Evolutionary conservation across 1,140 invertebrate species (phyloP), one percentile per base, ranked within the genome.

Genomic region (Nymphalis io): DNA sequence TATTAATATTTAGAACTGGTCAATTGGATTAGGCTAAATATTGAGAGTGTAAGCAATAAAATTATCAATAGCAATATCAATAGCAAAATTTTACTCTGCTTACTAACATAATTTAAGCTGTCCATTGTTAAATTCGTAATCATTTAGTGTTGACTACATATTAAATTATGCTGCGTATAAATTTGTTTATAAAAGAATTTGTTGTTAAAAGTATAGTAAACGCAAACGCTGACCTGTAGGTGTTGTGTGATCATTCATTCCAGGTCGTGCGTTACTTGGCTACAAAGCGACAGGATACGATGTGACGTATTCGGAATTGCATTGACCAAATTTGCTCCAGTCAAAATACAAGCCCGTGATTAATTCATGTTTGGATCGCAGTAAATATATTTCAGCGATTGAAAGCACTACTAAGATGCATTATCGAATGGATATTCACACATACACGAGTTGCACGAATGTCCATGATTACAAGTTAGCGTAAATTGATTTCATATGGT

Each of bases 221-320:
- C 15, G 39, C 6, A 21, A 60, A 39, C 18, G 20, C 39, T 44
- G 59, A 42, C 42, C 16, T 18, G 18, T 18, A 44, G 39, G 59
- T 60, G 59, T 60, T 60, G 59, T 42, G 39, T 21, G 4, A 42
- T 44, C 59, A 60, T 60, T 60, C 59, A 44, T 23, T 44, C n/a
- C 51, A 11, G 51, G 21, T 23, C 21, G 51, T 27, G 27, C 51
- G 51, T 55, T 55, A 27, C 21, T 55, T 55, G 21, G 11, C 21
- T 55, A 44, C 51, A 60, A 60, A 60, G 59, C 59, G 59, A 42
- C 59, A 18, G 21, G 59, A 60, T 39, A 55, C 23, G 51, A 20
- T 21, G 48, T 21, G 33, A 20, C 16, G 18, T 44, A 42, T 44
- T 44, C 21, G 39, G 27, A 60, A 60, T 60, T 39, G 59, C 40